phyloP scores from a whole-genome alignment of 2,113 vertebrate species.

The Lucifuga dentata region DNA sequence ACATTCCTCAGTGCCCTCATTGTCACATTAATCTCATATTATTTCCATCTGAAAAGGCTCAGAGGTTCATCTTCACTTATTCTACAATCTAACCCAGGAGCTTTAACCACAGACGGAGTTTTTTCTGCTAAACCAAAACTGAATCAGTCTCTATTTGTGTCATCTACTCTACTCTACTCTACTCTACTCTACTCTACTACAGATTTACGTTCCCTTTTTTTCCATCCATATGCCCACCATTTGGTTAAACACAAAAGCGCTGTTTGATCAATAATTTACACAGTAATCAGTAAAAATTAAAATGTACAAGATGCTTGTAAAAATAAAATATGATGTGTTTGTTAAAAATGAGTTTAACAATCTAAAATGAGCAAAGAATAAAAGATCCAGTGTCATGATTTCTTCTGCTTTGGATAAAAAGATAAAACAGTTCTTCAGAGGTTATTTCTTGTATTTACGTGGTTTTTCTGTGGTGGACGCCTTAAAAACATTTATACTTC shows the following conservation, averaged over 20 bases:
- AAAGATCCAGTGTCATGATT: slow-evolving; percentile 14
- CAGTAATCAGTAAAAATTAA: slow-evolving; percentile 66
- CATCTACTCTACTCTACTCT: slow-evolving; percentile 55
- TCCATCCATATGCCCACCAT: slow-evolving; percentile 79
- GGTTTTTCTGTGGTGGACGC: slow-evolving; percentile 16
- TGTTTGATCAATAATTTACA: slow-evolving; percentile 72
- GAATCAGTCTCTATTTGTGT: slow-evolving; percentile 14
- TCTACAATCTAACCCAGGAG: slow-evolving; percentile 38
- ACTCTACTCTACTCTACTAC: slow-evolving; percentile 68
- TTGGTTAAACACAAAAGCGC: slow-evolving; percentile 78
- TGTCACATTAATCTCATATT: slow-evolving; percentile 48
- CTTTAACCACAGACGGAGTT: slow-evolving; percentile 20
- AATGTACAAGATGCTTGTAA: slow-evolving; percentile 63
- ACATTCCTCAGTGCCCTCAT: slow-evolving; percentile 28
- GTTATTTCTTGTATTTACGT: slow-evolving; percentile 8
- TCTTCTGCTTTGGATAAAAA: slow-evolving; percentile 49
- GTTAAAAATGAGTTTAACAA: slow-evolving; percentile 39
- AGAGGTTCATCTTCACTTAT: slow-evolving; percentile 29
- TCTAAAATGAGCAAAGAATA: slow-evolving; percentile 27
- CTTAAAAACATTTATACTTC: not conserved
- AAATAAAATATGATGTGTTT: slow-evolving; percentile 57
- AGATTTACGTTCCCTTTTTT: slow-evolving; percentile 75
- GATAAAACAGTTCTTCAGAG: slow-evolving; percentile 23
- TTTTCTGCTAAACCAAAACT: slow-evolving; percentile 25
- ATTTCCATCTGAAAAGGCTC: slow-evolving; percentile 49